Evolutionary conservation across 2,113 vertebrate species (phyloP), one percentile per base, ranked within the genome.

Genomic region (Chionis minor): DNA sequence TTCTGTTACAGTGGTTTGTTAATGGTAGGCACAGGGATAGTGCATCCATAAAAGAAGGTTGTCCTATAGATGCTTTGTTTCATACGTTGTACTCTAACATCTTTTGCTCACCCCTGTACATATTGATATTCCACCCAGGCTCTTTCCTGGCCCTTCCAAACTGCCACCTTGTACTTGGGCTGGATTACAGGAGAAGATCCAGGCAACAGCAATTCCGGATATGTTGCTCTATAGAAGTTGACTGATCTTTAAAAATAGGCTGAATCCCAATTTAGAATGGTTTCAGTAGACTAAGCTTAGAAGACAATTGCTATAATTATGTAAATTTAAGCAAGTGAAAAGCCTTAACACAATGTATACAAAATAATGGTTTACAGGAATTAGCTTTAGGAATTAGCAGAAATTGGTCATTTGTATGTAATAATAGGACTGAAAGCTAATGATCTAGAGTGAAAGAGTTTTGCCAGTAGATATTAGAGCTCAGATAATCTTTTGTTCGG

Each of bases 281-380:
- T 80, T 74, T 96, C 90, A 94, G 90, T 89, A 33, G 95, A 95
- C 89, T 85, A 74, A 90, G 78, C 58, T 87, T 69, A 94, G 93
- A 84, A 97, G 96, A 98, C 97, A 98, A 98, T 98, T 95, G 97
- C 96, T 97, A 42, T 98, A 97, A 98, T 98, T 98, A 98, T 97
- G 96, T 96, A 98, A 97, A 98, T 97, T 95, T 96, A 96, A 98
- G 97, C 96, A 95, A 98, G 94, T 80, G 84, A 97, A 97, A 98
- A 98, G 96, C 96, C 95, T 97, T 95, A 97, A 97, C 94, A 95
- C 94, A 97, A 97, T 97, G 61, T 96, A 71, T 16, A 86, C 96
- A 97, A 98, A 98, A 98, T 97, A 98, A 96, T 95, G 94, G 95
- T 97, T 98, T 96, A 91, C 97, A 98, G 97, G 96, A 98, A 97